phyloP scores from a whole-genome alignment of 1,140 invertebrate species.

The Pissodes strobi region DNA sequence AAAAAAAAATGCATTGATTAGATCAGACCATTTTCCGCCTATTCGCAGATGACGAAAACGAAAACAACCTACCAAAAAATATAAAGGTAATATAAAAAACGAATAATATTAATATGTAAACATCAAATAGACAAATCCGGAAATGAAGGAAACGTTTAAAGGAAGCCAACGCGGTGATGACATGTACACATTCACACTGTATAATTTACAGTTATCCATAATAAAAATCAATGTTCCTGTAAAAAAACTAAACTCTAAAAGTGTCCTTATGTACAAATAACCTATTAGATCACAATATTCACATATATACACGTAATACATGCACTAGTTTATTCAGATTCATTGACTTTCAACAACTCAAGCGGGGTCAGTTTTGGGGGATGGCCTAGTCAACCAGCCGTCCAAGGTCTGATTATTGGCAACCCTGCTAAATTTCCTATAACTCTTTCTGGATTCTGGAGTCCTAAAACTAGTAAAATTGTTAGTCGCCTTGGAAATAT shows the following conservation, averaged over 20 bases:
- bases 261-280: constrained; percentile 38
- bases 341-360: too few species aligned
- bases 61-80: too few species aligned
- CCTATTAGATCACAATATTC: constrained; percentile 31
- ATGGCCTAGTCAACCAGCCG: constrained; percentile 34
- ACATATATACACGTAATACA: too few species aligned
- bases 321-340: constrained; percentile 11
- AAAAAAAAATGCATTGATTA: too few species aligned
- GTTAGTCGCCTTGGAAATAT: constrained; percentile 12
- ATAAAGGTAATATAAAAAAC: too few species aligned
- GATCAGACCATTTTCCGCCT: too few species aligned
- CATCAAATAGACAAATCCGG: too few species aligned
- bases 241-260: constrained; percentile 51
- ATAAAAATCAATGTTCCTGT: constrained; percentile 45
- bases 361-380: too few species aligned
- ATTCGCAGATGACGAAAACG: too few species aligned
- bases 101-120: too few species aligned
- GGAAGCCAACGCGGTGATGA: too few species aligned
- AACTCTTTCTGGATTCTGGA: constrained; percentile 33
- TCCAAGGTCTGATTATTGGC: constrained; percentile 42
- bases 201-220: constrained; percentile 52
- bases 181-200: constrained; percentile 40
- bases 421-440: constrained; percentile 24
- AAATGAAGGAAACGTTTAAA: too few species aligned
- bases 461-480: constrained; percentile 20